These are phyloP conservation scores for Cacoxenus indagator DNA, from an alignment of 2,888 invertebrate genomes.

Conservation along the genomic window DNA sequence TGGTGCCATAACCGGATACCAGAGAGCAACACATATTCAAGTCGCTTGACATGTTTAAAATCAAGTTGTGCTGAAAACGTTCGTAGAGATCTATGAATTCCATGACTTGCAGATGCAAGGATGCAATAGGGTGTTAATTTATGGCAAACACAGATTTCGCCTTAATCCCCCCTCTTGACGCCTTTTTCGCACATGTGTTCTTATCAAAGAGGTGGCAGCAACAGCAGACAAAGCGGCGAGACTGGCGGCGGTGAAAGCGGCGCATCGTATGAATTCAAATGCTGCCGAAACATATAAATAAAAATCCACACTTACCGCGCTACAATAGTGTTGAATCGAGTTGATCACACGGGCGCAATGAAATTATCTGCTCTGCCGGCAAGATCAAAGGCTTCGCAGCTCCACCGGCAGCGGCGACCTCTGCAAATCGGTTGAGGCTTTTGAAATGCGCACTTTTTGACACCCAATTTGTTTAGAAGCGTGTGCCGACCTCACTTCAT, in stretches of 20 bases:
- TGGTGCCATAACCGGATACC: no score
- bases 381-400: conserved; percentile 47
- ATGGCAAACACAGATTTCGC: conserved; percentile 30
- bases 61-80: no score
- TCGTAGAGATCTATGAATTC: no score
- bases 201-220: not conserved
- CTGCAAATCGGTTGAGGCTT: conserved; percentile 62
- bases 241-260: not conserved
- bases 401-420: conserved; percentile 23
- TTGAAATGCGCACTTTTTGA: conserved; percentile 65
- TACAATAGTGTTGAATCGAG: not conserved
- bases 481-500: no score
- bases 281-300: not conserved
- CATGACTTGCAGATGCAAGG: no score
- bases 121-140: conserved; percentile 40
- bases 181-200: conserved; percentile 43
- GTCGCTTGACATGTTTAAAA: no score
- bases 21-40: no score
- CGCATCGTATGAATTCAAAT: not conserved
- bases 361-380: conserved; percentile 47
- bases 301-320: not conserved
- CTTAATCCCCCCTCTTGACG: conserved; percentile 46
- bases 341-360: conserved; percentile 40
- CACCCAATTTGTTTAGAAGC: conserved; percentile 66
- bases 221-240: no score